phyloP scores from a whole-genome alignment of 2,113 vertebrate genomes.

The Caracal caracal region DNA sequence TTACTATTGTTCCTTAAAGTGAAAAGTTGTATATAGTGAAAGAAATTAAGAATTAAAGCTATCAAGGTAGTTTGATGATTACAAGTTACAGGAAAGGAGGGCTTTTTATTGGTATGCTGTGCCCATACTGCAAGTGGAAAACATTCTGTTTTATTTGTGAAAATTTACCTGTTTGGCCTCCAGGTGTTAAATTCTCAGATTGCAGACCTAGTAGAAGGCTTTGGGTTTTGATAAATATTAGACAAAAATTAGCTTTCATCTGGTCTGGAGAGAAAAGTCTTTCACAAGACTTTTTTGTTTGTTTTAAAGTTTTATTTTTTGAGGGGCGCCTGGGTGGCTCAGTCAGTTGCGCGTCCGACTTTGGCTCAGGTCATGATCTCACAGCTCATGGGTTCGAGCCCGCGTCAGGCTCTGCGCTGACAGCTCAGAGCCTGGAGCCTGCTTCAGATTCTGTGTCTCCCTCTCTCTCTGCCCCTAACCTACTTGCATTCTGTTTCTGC shows the following conservation, averaged over 20 bases:
- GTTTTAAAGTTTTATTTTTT: background rate
- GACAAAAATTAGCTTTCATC: conserved; percentile 5
- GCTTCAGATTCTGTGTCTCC: no score
- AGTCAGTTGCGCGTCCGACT: no score
- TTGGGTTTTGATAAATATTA: background rate
- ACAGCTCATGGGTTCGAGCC: no score
- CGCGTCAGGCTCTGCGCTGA: no score
- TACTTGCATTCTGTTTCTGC: no score
- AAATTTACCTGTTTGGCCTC: background rate
- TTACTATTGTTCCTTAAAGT: background rate
- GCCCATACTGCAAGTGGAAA: background rate
- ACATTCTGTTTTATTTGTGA: background rate
- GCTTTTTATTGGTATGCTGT: background rate
- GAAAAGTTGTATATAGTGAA: background rate
- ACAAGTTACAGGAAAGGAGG: background rate
- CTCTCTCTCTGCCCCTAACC: no score
- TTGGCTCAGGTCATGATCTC: no score
- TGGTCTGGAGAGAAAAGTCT: background rate
- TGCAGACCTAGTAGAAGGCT: background rate
- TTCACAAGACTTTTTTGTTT: background rate
- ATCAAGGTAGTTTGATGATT: background rate
- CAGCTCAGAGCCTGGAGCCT: no score
- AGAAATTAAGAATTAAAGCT: background rate
- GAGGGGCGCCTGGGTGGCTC: background rate
- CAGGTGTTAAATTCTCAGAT: background rate